phyloP scores from a whole-genome alignment of 2,113 vertebrate genomes.

The Isichthys henryi region DNA sequence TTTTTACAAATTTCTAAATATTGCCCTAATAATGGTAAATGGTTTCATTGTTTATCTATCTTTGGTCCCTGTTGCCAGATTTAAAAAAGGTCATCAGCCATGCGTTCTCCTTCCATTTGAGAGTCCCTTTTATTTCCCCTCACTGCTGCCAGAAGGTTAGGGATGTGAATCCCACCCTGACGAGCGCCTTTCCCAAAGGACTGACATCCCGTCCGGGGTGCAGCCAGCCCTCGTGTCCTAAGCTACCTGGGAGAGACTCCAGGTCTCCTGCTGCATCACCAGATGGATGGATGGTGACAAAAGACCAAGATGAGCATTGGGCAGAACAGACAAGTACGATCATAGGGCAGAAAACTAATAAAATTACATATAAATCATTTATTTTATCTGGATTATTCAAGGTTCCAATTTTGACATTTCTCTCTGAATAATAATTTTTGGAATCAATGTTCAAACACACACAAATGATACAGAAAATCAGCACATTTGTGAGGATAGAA shows the following conservation, averaged over 20 bases:
- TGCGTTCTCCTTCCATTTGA: background rate
- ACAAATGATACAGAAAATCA: background rate
- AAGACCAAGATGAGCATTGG: background rate
- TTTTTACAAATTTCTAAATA: background rate
- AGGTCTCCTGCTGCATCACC: background rate
- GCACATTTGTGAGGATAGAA: background rate
- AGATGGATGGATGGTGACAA: background rate
- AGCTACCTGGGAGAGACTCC: background rate
- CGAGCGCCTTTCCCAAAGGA: background rate
- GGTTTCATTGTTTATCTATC: background rate
- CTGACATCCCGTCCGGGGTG: background rate
- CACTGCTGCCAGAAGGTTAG: background rate
- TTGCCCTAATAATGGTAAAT: background rate
- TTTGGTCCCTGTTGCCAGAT: background rate
- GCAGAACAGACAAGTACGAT: background rate
- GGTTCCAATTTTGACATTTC: background rate
- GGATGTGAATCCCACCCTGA: background rate
- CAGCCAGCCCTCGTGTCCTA: background rate
- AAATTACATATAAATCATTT: no score
- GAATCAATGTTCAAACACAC: background rate
- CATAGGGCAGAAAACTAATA: background rate
- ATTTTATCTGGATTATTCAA: background rate
- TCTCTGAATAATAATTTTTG: background rate
- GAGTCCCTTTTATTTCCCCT: background rate
- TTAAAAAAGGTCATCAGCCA: background rate